Conservation (phyloP, 2,888 invertebrate species). For the Hirtodrosophila cameraria region DNA sequence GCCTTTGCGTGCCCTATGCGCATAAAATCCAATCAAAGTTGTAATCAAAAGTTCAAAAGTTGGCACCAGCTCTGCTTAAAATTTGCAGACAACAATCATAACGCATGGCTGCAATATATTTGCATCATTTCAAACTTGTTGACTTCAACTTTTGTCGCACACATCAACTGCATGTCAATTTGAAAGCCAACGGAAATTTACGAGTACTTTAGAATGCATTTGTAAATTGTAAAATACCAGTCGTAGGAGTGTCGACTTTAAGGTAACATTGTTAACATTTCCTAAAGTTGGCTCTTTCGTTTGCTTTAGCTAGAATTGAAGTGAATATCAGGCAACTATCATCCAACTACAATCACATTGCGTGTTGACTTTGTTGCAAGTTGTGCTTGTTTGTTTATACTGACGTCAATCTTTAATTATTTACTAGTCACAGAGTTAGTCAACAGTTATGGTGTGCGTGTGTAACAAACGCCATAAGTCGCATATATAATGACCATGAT, state of each 20-base stretch:
- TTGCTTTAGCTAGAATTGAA: not conserved
- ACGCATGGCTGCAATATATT: conserved; percentile 42
- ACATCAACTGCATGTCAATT: conserved; percentile 19
- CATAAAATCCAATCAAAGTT: conserved; percentile 47
- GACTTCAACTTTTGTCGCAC: conserved; percentile 32
- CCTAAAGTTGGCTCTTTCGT: conserved; percentile 1
- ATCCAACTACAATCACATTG: conserved; percentile 22
- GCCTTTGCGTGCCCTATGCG: conserved; percentile 39
- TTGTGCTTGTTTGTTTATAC: conserved; percentile 30
- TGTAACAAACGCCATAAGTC: conserved; percentile 3
- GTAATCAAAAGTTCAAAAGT: conserved; percentile 34
- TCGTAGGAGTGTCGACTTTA: not conserved
- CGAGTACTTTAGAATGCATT: conserved; percentile 44
- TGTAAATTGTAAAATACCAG: conserved; percentile 42
- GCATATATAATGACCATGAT: conserved; percentile 22
- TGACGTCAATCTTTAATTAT: conserved; percentile 69
- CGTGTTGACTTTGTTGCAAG: conserved; percentile 23
- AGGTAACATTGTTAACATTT: conserved; percentile 8
- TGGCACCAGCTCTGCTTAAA: conserved; percentile 8
- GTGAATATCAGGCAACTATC: not conserved
- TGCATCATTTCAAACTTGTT: conserved; percentile 60
- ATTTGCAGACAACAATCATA: conserved; percentile 50
- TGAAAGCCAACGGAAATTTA: conserved; percentile 29
- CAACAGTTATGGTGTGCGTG: conserved; percentile 11
- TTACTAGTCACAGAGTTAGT: conserved; percentile 23